Percentiles rank a stretch among this genome's conserved stretches.
These are phyloP conservation scores for Lutraria lutraria DNA, from an alignment of 2,888 invertebrate species.

Conservation along the genomic window DNA sequence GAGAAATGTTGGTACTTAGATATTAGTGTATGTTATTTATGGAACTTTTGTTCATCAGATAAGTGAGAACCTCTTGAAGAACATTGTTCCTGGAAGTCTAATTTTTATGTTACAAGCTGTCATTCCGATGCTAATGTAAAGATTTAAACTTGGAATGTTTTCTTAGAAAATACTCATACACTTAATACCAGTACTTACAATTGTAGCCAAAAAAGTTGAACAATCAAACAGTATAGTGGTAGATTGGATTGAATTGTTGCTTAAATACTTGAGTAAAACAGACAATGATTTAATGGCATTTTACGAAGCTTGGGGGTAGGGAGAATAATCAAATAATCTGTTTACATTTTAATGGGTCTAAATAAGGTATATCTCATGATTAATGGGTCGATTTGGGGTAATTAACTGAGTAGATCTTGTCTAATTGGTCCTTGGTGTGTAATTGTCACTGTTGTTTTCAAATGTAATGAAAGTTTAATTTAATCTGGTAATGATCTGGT, in stretches of 20 bases:
- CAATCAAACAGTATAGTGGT: no score
- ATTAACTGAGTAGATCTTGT: neutral
- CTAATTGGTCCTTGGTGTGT: neutral
- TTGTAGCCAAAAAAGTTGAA: no score
- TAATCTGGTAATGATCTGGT: neutral
- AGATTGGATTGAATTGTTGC: no score
- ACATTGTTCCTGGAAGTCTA: neutral
- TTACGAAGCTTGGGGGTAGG: neutral
- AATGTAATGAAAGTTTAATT: slow-evolving; percentile 11
- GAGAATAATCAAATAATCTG: neutral
- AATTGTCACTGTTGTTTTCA: slow-evolving; percentile 3
- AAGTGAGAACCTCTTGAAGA: neutral
- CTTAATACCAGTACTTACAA: no score
- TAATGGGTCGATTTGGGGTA: neutral
- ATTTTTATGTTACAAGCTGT: neutral
- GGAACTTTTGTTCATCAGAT: neutral
- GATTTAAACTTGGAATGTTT: neutral
- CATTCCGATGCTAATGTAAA: neutral
- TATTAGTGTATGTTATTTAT: neutral
- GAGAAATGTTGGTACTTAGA: neutral
- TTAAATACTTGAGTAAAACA: neutral
- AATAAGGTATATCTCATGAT: neutral
- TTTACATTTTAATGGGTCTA: neutral
- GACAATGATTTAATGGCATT: neutral
- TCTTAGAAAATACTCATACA: no score